Evolutionary conservation across 2,113 vertebrate genomes (phyloP).

Genomic region (Talpa occidentalis): DNA sequence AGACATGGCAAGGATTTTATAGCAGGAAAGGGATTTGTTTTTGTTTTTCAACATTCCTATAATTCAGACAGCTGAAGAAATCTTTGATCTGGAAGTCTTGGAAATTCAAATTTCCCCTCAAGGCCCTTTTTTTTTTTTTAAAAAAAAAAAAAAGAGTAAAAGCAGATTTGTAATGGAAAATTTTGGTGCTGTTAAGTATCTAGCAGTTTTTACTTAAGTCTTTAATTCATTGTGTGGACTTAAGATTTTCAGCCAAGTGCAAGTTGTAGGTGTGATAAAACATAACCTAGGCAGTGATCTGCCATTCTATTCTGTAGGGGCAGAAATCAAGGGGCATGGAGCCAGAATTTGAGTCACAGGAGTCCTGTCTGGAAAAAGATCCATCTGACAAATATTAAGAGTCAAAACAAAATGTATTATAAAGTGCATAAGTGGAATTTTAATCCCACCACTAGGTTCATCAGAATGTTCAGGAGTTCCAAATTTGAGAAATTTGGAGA

Average conservation of each 20-base stretch:
- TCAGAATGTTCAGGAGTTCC: background rate
- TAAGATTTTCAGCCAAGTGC: constrained; percentile 27
- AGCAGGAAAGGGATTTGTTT: constrained; percentile 71
- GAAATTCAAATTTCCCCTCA: constrained; percentile 67
- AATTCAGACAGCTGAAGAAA: constrained; percentile 66
- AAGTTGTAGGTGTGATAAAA: constrained; percentile 28
- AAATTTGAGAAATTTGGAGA: background rate
- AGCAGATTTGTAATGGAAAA: constrained; percentile 76
- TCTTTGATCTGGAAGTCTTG: constrained; percentile 71
- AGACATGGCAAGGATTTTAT: constrained; percentile 71
- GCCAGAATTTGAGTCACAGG: background rate
- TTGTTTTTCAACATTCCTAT: constrained; percentile 77
- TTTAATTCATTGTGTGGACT: constrained; percentile 56
- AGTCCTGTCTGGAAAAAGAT: background rate
- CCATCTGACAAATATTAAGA: background rate
- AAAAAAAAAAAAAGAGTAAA: constrained; percentile 68
- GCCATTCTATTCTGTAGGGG: background rate
- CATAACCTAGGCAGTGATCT: background rate
- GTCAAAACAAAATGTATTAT: background rate
- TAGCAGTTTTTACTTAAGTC: constrained; percentile 30
- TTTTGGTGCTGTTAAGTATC: constrained; percentile 19
- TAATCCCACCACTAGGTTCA: background rate
- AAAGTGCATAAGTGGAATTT: background rate
- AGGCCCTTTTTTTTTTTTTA: constrained; percentile 38
- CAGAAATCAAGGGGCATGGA: background rate